Base-by-base conservation (phyloP, 2,888 invertebrate species). In the Ectemnius cavifrons region DNA sequence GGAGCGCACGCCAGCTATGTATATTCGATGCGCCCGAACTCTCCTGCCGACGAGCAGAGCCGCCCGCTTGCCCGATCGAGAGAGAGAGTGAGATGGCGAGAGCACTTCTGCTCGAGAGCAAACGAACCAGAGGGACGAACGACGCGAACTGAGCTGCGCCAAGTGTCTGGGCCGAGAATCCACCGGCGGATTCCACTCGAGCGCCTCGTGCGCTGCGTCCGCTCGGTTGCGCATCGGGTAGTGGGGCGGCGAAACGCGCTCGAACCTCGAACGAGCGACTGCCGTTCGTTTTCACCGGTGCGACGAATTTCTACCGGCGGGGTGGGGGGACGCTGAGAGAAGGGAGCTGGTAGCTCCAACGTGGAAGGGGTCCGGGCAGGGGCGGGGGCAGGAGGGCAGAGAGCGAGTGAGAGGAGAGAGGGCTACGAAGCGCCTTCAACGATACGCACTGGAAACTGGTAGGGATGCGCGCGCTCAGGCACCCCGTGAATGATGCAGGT, bases 91-190 rank as follows among this genome's bases (percentile, higher is more conserved):
- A n/a, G 8, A 23, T 11, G 1, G 20, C 63, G 46, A 63, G 23
- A 28, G 61, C 47, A 58, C 59, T n/a, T 6, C 23, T 45, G n/a
- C 65, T 57, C 66, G 4, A 27, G 13, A 47, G 60, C 80, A 80
- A 79, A 85, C 82, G 79, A 77, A 73, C 84, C 73, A 74, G 70
- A 70, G 72, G 75, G 83, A 80, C 80, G 85, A 88, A 80, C 87
- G 85, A 86, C 86, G 86, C 86, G 84, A 46, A 89, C 89, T 89
- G 84, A 87, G 77, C 82, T 85, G 85, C 83, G 83, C 82, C 16
- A 14, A 85, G 78, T 79, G 77, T 80, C 74, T 76, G 82, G 45
- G 79, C 73, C 37, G 80, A 78, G 76, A 78, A 80, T 81, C 68
- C 65, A 75, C 67, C 73, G 82, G 80, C 75, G 75, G 74, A 77